A percentile compares a stretch with the other conserved stretches of the same genome.
phyloP scores from a whole-genome alignment of 2,113 vertebrate genomes.

The Gobio gobio region DNA sequence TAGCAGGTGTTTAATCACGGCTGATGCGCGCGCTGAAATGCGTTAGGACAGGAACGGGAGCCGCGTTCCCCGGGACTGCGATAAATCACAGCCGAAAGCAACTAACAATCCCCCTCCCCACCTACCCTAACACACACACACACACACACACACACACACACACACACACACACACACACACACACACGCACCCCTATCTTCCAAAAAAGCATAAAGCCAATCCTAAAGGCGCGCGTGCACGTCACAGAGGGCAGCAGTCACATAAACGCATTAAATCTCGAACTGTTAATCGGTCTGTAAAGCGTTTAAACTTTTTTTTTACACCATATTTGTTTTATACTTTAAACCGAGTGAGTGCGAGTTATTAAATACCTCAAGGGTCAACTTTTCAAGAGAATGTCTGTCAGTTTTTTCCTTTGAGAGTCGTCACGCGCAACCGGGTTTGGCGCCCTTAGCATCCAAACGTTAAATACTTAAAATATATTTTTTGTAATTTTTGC shows the following conservation, averaged over 20 bases:
- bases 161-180: no score
- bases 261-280: neutral
- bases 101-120: constrained; percentile 38
- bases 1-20: constrained; percentile 99
- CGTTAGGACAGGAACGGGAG: constrained; percentile 88
- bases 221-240: neutral
- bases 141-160: neutral
- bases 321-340: no score
- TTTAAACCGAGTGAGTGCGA: neutral
- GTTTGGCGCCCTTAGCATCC: neutral
- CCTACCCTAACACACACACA: neutral
- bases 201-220: neutral
- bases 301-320: neutral
- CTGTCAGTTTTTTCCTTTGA: neutral
- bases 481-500: neutral
- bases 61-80: constrained; percentile 63
- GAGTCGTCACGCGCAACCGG: neutral
- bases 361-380: neutral
- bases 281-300: neutral
- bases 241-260: neutral
- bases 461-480: neutral
- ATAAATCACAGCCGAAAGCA: constrained; percentile 74
- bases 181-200: neutral
- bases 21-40: constrained; percentile 98
- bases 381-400: neutral